These are phyloP conservation scores for Pachycephus smyrnensis DNA, from an alignment of 2,888 invertebrate species.

Conservation along the genomic window DNA sequence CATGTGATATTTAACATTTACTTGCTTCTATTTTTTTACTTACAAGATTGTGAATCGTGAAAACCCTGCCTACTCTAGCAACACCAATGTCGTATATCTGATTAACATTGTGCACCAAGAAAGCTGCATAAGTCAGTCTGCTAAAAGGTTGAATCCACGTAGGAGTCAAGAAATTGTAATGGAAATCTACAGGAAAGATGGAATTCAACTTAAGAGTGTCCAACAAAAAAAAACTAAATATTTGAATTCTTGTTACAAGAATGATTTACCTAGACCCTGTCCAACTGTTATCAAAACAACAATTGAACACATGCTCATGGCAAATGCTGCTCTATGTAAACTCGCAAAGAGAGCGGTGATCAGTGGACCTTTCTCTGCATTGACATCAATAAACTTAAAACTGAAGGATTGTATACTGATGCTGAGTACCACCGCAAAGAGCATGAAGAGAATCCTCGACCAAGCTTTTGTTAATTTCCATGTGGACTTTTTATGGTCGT, in stretches of 20 bases:
- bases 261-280: slow-evolving; percentile 47
- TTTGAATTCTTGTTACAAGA: not conserved
- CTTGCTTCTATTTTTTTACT: slow-evolving; percentile 21
- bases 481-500: slow-evolving; percentile 38
- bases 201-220: not conserved
- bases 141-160: slow-evolving; percentile 51
- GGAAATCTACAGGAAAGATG: slow-evolving; percentile 36
- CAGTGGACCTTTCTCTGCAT: slow-evolving; percentile 33
- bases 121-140: slow-evolving; percentile 49
- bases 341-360: slow-evolving; percentile 49
- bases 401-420: slow-evolving; percentile 34
- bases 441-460: slow-evolving; percentile 40
- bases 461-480: slow-evolving; percentile 47
- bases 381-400: slow-evolving; percentile 46
- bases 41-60: slow-evolving; percentile 40
- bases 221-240: not conserved
- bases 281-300: slow-evolving; percentile 46
- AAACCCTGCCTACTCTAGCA: slow-evolving; percentile 41
- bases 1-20: not conserved
- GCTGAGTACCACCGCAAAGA: slow-evolving; percentile 36
- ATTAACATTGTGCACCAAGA: slow-evolving; percentile 45
- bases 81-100: slow-evolving; percentile 46
- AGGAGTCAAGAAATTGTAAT: slow-evolving; percentile 47
- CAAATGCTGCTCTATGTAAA: slow-evolving; percentile 43
- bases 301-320: slow-evolving; percentile 40